Base-by-base conservation (phyloP, 2,113 vertebrate species). In the Hassar affinis region DNA sequence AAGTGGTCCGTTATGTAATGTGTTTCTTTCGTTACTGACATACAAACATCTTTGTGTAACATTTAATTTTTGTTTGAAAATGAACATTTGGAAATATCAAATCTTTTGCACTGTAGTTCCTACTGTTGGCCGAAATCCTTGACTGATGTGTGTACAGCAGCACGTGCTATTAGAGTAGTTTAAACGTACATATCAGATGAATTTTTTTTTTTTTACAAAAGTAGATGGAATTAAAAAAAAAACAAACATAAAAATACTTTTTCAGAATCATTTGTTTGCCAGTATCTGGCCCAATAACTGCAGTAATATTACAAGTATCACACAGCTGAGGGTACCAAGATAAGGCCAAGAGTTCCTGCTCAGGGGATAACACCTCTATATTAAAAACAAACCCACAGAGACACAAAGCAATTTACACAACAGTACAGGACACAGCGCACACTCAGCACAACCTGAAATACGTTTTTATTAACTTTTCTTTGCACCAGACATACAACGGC, bases 251-350 rank as follows among this genome's bases (percentile, higher is more conserved):
- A 62, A 59, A 35, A 35, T 18, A 42, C 14, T 20, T 15, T 12
- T 74, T 12, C 30, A 52, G 4, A n/a, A 6, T 3, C 25, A 2
- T 79, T 35, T 78, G 74, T 83, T 68, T 83, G 82, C 30, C 27
- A 83, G 68, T 68, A 71, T 59, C 27, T n/a, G 8, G 12, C 27
- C 35, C 87, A 71, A 83, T 87, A 88, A 79, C 78, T 79, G 75
- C 85, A 71, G 25, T 90, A 61, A 33, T 38, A 91, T 90, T 89
- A 81, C 88, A 89, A 86, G 4, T 33, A 56, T 33, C 61, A 78
- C 20, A 54, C 1, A 6, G 51, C 75, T 69, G 25, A 75, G 49
- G 9, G 10, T 54, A 33, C 49, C 15, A 76, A 76, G 71, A 83
- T 82, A 56, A 85, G 72, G 42, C 56, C 2, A 49, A 82, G 64